These are phyloP conservation scores for Meles meles DNA, from an alignment of 2,113 vertebrate species.

Conservation along the genomic window DNA sequence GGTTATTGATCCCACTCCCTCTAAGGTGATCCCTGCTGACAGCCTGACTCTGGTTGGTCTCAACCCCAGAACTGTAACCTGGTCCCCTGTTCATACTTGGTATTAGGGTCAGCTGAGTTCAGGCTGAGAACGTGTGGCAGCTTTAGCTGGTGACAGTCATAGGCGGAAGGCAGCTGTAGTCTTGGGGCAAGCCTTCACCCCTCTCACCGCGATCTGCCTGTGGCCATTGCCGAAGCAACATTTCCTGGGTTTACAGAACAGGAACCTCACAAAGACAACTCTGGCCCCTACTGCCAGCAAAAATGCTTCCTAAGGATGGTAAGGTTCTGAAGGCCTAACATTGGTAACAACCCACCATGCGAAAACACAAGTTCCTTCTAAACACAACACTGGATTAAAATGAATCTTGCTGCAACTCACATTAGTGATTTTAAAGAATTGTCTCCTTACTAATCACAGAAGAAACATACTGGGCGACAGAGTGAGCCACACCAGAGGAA, in stretches of 20 bases:
- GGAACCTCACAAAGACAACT: background rate
- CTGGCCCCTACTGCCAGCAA: background rate
- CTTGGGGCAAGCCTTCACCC: background rate
- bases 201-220: background rate
- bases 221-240: background rate
- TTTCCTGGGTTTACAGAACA: background rate
- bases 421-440: background rate
- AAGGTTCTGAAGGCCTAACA: background rate
- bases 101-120: background rate
- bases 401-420: background rate
- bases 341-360: background rate
- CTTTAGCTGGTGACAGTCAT: background rate
- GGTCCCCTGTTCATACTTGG: background rate
- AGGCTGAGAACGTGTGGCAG: background rate
- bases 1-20: background rate
- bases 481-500: background rate
- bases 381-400: background rate
- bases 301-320: background rate
- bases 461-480: background rate
- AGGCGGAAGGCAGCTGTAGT: background rate
- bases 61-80: background rate
- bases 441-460: background rate
- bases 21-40: background rate
- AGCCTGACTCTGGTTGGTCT: background rate
- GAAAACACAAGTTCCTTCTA: background rate